Evolutionary conservation across 2,888 invertebrate species (phyloP).

Genomic region (Drosophila seclusa): DNA sequence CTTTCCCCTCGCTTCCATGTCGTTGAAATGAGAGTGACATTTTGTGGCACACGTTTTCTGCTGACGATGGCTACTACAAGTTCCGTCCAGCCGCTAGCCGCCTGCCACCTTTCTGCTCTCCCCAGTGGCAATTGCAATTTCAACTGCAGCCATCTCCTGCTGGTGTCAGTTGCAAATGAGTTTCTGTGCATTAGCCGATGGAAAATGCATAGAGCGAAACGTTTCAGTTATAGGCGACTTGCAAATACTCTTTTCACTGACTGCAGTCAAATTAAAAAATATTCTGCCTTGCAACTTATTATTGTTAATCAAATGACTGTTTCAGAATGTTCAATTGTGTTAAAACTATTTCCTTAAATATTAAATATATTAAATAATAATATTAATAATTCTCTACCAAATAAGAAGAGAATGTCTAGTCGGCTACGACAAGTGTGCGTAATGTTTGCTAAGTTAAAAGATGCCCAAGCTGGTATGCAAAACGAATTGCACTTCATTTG

Average conservation of each 20-base stretch:
- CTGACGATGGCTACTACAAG: constrained; percentile 40
- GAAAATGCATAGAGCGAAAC: constrained; percentile 15
- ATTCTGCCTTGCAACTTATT: background rate
- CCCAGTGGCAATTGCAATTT: constrained; percentile 30
- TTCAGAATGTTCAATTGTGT: background rate
- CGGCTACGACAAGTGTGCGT: constrained; percentile 1
- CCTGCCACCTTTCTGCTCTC: constrained; percentile 4
- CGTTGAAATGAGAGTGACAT: constrained; percentile 73
- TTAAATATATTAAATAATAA: background rate
- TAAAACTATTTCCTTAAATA: background rate
- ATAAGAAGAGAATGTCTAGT: background rate
- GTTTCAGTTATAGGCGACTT: background rate
- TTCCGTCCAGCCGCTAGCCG: constrained; percentile 3
- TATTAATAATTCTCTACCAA: background rate
- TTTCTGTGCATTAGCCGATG: constrained; percentile 48
- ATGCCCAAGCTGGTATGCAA: constrained; percentile 41
- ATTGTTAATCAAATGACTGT: background rate
- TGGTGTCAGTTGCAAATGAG: constrained; percentile 76
- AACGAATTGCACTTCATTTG: constrained; percentile 42
- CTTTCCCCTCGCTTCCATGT: constrained; percentile 27
- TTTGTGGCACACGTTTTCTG: constrained; percentile 72
- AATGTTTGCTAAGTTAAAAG: constrained; percentile 20
- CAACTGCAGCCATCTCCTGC: constrained; percentile 36
- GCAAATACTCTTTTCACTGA: constrained; percentile 5
- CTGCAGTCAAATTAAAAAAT: background rate